phyloP scores from a whole-genome alignment of 1,140 invertebrate species.

The Drosophila ananassae region DNA sequence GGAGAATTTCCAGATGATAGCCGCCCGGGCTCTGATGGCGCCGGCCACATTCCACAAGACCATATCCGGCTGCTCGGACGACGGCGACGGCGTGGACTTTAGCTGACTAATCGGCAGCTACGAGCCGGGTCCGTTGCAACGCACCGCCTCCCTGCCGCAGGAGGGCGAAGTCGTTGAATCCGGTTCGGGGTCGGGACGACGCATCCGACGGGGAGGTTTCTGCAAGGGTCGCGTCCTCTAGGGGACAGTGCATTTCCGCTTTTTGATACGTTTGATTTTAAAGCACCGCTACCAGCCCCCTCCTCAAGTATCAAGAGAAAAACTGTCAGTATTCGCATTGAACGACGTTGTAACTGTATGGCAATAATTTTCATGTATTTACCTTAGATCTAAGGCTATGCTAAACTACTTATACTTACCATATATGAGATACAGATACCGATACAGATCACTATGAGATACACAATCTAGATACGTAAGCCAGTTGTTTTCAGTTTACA shows the following conservation, averaged over 20 bases:
- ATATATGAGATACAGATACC: conserved; percentile 16
- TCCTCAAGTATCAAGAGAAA: conserved; percentile 11
- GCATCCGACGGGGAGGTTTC: conserved; percentile 73
- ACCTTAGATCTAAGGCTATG: conserved; percentile 62
- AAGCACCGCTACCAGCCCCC: conserved; percentile 44
- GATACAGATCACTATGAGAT: conserved; percentile 30
- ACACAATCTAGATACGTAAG: conserved; percentile 38
- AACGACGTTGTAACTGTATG: conserved; percentile 81
- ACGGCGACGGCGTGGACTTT: conserved; percentile 77
- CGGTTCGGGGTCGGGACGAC: conserved; percentile 35
- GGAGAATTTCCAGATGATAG: conserved; percentile 83
- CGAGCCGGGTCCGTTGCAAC: conserved; percentile 61
- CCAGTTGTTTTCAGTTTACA: conserved; percentile 35
- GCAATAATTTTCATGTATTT: conserved; percentile 83
- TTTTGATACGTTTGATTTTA: conserved; percentile 70
- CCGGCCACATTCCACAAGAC: conserved; percentile 83
- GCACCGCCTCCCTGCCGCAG: conserved; percentile 67
- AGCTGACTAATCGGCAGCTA: conserved; percentile 81
- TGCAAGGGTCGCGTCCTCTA: conserved; percentile 75
- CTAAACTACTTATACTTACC: conserved; percentile 31
- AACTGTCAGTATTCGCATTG: conserved; percentile 76
- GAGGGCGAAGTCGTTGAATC: conserved; percentile 51
- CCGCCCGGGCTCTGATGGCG: conserved; percentile 76
- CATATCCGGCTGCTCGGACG: conserved; percentile 81
- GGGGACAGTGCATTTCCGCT: conserved; percentile 51